A percentile compares a stretch with the other conserved stretches of the same genome.
These are phyloP conservation scores for Cinara cedri DNA, from an alignment of 2,888 invertebrate species.

Conservation along the genomic window DNA sequence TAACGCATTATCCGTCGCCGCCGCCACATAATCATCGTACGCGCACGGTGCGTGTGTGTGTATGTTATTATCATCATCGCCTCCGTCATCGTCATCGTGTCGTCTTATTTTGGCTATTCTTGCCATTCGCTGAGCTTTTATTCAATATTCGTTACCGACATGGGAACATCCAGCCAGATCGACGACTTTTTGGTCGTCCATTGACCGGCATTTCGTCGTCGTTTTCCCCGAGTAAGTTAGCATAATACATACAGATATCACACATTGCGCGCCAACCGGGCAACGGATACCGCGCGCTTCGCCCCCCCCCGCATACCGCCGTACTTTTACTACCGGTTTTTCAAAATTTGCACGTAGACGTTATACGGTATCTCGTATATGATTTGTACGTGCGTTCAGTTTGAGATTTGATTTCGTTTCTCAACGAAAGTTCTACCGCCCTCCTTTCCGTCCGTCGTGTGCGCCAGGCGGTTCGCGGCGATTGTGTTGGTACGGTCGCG, in stretches of 20 bases:
- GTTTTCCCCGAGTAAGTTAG: slow-evolving; percentile 19
- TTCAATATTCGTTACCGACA: neutral
- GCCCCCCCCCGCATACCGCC: neutral
- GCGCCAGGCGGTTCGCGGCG: slow-evolving; percentile 40
- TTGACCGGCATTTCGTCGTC: slow-evolving; percentile 30
- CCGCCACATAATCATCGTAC: slow-evolving; percentile 25
- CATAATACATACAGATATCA: neutral
- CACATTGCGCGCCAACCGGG: neutral
- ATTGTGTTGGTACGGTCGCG: slow-evolving; percentile 49
- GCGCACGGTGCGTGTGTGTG: slow-evolving; percentile 2
- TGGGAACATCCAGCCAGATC: neutral
- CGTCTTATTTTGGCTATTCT: neutral
- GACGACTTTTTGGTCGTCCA: neutral
- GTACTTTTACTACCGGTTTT: neutral
- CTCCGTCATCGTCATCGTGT: neutral
- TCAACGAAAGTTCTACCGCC: slow-evolving; percentile 13
- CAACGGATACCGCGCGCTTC: neutral
- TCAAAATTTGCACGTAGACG: neutral
- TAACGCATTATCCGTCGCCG: slow-evolving; percentile 17
- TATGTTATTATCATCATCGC: slow-evolving; percentile 2
- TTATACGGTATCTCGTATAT: too few species aligned
- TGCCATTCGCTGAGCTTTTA: neutral
- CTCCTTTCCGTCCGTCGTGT: neutral
- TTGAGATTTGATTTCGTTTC: neutral
- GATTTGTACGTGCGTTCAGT: neutral